Percentiles rank a stretch among this genome's conserved stretches.
Evolutionary conservation across 2,888 invertebrate genomes (phyloP).

Genomic region (Oxystoma pomonae): DNA sequence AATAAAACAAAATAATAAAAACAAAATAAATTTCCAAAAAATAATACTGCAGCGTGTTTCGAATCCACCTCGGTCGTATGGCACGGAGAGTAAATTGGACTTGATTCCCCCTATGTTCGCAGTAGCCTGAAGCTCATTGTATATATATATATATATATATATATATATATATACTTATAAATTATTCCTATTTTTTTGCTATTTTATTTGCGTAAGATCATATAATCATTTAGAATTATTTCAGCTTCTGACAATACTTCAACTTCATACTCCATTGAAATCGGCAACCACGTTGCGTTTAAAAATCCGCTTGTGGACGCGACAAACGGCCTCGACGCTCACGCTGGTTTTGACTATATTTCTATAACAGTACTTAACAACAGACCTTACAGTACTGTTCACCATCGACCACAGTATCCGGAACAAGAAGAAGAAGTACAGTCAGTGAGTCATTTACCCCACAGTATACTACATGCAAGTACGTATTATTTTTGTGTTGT

Average conservation of each 20-base stretch:
- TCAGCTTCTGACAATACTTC: slow-evolving; percentile 56
- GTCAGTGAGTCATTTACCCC: slow-evolving; percentile 15
- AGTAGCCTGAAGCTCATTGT: too few relatives aligned
- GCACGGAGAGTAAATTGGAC: too few relatives aligned
- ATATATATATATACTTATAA: too few relatives aligned
- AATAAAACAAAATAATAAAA: too few relatives aligned
- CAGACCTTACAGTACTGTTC: slow-evolving; percentile 16
- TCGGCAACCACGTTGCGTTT: slow-evolving; percentile 51
- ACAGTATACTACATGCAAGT: slow-evolving; percentile 40
- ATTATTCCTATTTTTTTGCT: not conserved
- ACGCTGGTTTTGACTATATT: slow-evolving; percentile 49
- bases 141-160: too few relatives aligned
- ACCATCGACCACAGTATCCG: slow-evolving; percentile 31
- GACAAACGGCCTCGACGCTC: slow-evolving; percentile 51
- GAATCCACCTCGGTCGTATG: too few relatives aligned
- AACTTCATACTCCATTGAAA: slow-evolving; percentile 52
- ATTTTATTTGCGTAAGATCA: not conserved
- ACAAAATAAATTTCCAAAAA: too few relatives aligned
- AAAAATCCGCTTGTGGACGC: slow-evolving; percentile 58
- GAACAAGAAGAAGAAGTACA: slow-evolving; percentile 41
- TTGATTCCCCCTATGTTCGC: too few relatives aligned
- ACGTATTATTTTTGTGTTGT: too few relatives aligned
- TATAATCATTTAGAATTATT: slow-evolving; percentile 32
- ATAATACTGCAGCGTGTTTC: too few relatives aligned
- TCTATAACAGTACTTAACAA: slow-evolving; percentile 47